Percentiles rank a stretch among this genome's conserved stretches.
Evolutionary conservation across 1,140 invertebrate genomes (phyloP).

Genomic region (Teleogryllus occipitalis): DNA sequence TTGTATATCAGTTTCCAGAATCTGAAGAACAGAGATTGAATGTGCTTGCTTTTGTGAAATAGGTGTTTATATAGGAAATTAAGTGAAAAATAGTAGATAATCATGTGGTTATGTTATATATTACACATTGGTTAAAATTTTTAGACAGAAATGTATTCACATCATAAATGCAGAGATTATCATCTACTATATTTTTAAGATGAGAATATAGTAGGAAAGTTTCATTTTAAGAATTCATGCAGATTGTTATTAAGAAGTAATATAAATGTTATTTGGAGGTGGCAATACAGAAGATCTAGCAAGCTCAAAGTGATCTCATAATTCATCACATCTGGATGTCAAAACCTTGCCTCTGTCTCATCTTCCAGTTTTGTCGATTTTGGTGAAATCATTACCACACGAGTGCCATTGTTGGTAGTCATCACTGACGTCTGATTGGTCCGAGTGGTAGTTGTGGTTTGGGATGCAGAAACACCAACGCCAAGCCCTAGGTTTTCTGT

Average conservation of each 20-base stretch:
- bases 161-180: no score
- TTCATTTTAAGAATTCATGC: no score
- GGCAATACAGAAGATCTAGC: no score
- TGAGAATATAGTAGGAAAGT: no score
- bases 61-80: no score
- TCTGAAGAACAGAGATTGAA: background rate
- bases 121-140: no score
- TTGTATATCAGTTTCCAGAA: background rate
- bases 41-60: background rate
- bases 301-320: background rate
- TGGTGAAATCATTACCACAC: slow-evolving; percentile 20
- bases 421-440: slow-evolving; percentile 25
- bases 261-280: no score
- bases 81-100: no score
- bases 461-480: slow-evolving; percentile 38
- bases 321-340: background rate
- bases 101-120: no score
- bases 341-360: background rate
- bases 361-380: background rate
- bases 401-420: slow-evolving; percentile 28
- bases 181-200: no score
- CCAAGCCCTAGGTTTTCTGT: slow-evolving; percentile 64
- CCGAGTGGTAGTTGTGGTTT: slow-evolving; percentile 45
- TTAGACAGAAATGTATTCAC: no score
- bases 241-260: no score